These are phyloP conservation scores for Drosophila trichaetosa DNA, from an alignment of 2,888 invertebrate species.

Conservation along the genomic window DNA sequence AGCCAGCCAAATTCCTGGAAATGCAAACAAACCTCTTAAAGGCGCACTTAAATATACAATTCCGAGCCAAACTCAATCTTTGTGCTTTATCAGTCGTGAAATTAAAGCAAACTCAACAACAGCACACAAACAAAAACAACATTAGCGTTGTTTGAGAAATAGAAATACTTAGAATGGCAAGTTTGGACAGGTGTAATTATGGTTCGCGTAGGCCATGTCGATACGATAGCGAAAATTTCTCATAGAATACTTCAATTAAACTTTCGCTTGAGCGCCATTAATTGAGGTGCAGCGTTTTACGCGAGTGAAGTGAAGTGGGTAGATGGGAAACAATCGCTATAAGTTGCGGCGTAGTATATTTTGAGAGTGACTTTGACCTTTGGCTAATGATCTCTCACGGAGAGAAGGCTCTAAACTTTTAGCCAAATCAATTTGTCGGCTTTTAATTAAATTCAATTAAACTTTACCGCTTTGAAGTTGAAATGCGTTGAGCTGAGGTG, in stretches of 20 bases:
- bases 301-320: background rate
- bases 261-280: slow-evolving; percentile 73
- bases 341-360: slow-evolving; percentile 13
- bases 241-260: slow-evolving; percentile 68
- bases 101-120: slow-evolving; percentile 51
- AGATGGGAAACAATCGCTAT: slow-evolving; percentile 7
- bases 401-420: slow-evolving; percentile 38
- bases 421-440: slow-evolving; percentile 71
- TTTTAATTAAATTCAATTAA: slow-evolving; percentile 78
- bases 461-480: slow-evolving; percentile 55
- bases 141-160: slow-evolving; percentile 16
- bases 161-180: slow-evolving; percentile 44
- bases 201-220: slow-evolving; percentile 37
- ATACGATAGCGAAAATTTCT: slow-evolving; percentile 38
- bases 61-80: slow-evolving; percentile 48
- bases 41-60: slow-evolving; percentile 17
- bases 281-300: slow-evolving; percentile 42
- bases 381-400: slow-evolving; percentile 43
- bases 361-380: slow-evolving; percentile 51
- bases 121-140: slow-evolving; percentile 41
- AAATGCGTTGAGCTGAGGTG: slow-evolving; percentile 28
- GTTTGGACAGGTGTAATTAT: slow-evolving; percentile 76
- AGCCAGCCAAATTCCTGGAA: background rate
- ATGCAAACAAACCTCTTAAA: slow-evolving; percentile 18
- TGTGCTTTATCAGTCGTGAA: slow-evolving; percentile 77